Evolutionary conservation across 2,888 invertebrate genomes (phyloP).

Genomic region (Allolobophora icterica): DNA sequence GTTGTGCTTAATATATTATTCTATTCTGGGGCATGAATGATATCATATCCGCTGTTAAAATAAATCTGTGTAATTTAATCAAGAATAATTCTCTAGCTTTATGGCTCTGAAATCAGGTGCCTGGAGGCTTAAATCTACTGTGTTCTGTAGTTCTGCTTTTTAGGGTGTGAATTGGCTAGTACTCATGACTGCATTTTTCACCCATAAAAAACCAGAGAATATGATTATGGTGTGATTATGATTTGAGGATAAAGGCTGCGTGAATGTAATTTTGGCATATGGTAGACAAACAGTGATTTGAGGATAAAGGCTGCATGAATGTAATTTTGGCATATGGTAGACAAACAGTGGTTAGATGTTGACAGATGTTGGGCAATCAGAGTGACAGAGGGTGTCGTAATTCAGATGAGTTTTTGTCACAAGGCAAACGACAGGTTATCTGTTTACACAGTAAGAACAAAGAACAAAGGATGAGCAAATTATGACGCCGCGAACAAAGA

Average conservation of each 20-base stretch:
- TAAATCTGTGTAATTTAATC: conserved; percentile 1
- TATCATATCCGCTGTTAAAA: conserved; percentile 14
- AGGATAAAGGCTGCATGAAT: not conserved
- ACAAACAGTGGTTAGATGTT: not conserved
- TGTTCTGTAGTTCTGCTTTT: not conserved
- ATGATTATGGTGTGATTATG: not conserved
- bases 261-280: not conserved
- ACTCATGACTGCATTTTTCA: not conserved
- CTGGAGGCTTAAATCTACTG: not conserved
- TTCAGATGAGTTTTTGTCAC: conserved; percentile 1
- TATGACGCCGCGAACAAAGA: not conserved
- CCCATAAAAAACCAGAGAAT: not conserved
- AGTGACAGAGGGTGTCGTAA: not conserved
- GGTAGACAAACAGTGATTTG: not conserved
- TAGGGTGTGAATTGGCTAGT: not conserved
- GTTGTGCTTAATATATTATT: not conserved
- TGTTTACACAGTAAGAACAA: conserved; percentile 4
- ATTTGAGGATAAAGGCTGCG: not conserved
- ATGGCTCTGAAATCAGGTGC: not conserved
- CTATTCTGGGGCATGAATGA: not conserved
- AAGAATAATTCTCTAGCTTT: not conserved
- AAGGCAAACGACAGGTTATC: not conserved
- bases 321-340: too few species aligned
- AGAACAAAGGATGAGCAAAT: not conserved
- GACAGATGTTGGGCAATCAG: not conserved